Percentiles rank a stretch among this genome's conserved stretches.
phyloP scores from a whole-genome alignment of 2,888 invertebrate genomes.

The Nomada goodeniana region DNA sequence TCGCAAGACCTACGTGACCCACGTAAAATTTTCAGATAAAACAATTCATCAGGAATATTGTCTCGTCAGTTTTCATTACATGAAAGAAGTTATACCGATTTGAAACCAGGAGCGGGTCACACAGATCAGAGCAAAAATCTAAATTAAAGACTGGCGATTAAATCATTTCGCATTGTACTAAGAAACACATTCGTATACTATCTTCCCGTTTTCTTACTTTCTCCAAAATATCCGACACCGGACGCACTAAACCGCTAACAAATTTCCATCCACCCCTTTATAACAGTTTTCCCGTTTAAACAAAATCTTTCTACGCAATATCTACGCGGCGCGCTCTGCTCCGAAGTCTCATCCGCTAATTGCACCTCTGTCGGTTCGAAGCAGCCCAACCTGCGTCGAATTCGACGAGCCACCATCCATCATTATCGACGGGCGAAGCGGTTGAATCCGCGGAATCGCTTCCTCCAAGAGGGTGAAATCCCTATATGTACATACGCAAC shows the following conservation, averaged over 20 bases:
- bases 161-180: neutral
- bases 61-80: no score
- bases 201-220: no score
- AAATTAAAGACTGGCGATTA: no score
- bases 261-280: neutral
- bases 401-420: constrained; percentile 3
- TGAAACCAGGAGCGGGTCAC: no score
- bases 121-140: no score
- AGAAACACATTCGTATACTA: neutral
- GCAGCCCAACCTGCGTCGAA: constrained; percentile 1
- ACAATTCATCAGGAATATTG: no score
- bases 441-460: constrained; percentile 23
- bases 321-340: neutral
- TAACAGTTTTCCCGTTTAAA: neutral
- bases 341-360: neutral
- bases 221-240: no score
- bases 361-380: neutral
- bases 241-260: no score
- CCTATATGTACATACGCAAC: neutral
- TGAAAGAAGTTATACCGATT: no score
- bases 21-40: no score
- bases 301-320: neutral
- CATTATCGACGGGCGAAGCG: constrained; percentile 20
- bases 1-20: no score
- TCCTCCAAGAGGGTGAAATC: constrained; percentile 11